Conservation (phyloP, 2,797 vertebrate genomes). For the Stomatorhinus walkeri region DNA sequence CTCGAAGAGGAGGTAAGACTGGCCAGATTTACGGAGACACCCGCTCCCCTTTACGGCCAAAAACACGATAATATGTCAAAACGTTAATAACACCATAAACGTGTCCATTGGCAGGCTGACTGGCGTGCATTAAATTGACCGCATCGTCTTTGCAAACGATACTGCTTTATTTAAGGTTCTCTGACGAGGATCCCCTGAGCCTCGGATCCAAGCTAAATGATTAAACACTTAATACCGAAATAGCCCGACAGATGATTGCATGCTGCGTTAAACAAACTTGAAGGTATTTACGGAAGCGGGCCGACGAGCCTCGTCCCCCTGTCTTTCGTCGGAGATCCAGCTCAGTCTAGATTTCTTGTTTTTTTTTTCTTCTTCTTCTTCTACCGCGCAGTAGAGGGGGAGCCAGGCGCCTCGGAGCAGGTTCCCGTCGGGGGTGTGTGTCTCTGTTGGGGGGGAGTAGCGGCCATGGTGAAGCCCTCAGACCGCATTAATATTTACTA, state of each 20-base stretch:
- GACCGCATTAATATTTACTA: not conserved
- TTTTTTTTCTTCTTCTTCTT: not conserved
- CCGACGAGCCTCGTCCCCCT: not conserved
- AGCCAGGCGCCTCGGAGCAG: not conserved
- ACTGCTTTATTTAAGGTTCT: not conserved
- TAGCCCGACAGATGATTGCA: not conserved
- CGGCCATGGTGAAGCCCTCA: not conserved
- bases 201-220: not conserved
- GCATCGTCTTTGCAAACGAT: not conserved
- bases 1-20: constrained; percentile 81
- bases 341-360: not conserved
- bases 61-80: not conserved
- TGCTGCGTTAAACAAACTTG: constrained; percentile 1
- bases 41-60: not conserved
- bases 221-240: not conserved
- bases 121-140: not conserved
- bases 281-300: not conserved
- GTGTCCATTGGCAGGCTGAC: not conserved
- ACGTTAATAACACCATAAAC: not conserved
- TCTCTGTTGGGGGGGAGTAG: not conserved
- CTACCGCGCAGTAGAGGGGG: not conserved
- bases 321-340: not conserved
- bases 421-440: not conserved
- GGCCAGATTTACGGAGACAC: not conserved
- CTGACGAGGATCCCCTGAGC: not conserved